Base-by-base conservation (phyloP, 2,888 invertebrate species). In the Cancer borealis region DNA sequence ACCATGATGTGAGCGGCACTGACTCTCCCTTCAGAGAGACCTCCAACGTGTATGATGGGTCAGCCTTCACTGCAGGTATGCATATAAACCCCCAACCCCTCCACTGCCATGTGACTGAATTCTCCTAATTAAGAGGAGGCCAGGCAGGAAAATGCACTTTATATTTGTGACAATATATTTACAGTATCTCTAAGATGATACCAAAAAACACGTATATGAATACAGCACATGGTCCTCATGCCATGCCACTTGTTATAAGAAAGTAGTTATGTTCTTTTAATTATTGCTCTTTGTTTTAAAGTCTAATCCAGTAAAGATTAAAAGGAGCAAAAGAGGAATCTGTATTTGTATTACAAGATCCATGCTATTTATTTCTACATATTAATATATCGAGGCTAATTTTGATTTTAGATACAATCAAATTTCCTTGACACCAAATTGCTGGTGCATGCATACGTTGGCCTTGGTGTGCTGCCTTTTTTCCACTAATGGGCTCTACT, bases 1-100 rank as follows among this genome's bases (percentile, higher is more conserved):
- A 97, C 96, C 97, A 97, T 96, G 97, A 97, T 96, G 97, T 97
- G 46, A 97, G 97, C 95, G 97, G 97, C 26, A 97, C 97, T 0
- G 97, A 97, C 96, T 97, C 97, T 96, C 97, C 97, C 1, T 97
- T 97, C 96, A 96, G 97, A 47, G 97, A 97, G 96, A 97, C 97
- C 0, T 97, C 97, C n/a, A 97, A 97, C 96, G 97, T 97, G 73
- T 97, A 97, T 95, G 97, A 97, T 96, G 97, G 97, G 0, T 97
- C 97, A 2, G 97, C 97, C 2, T 97, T 97, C 96, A 97, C 97
- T 95, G 97, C 97, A 92, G 95, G 95, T 95, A 84, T n/a, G 49
- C 6, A 10, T 10, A 49, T 10, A 10, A 10, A 10, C 49, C 49
- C 6, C 12, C 49, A 49, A 49, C 49, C 5, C 49, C 49, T 10